A percentile compares a stretch with the other conserved stretches of the same genome.
phyloP scores from a whole-genome alignment of 1,140 invertebrate genomes.

The Trissolcus basalis region DNA sequence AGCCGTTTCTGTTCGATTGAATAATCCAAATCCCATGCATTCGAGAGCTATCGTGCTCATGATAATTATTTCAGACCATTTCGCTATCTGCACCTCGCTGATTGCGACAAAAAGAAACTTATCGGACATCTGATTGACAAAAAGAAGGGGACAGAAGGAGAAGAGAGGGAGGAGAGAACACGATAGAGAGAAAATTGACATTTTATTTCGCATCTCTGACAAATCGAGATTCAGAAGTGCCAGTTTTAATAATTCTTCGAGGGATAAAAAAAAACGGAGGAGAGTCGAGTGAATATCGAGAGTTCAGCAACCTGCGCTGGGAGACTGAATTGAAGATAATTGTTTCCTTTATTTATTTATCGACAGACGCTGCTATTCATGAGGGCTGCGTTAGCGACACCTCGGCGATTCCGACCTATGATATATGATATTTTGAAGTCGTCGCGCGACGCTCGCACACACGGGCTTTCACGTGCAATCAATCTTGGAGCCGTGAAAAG shows the following conservation, averaged over 20 bases:
- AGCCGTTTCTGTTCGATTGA: conserved; percentile 35
- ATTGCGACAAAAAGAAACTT: not conserved
- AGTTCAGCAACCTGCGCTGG: too few species aligned
- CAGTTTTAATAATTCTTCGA: not conserved
- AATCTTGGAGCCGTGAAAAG: conserved; percentile 44
- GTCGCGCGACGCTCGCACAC: conserved; percentile 31
- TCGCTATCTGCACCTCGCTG: not conserved
- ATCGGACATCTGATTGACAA: not conserved
- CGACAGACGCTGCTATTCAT: conserved; percentile 39
- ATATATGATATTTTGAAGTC: conserved; percentile 45
- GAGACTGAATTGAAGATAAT: too few species aligned
- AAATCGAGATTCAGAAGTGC: not conserved
- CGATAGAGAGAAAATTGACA: too few species aligned
- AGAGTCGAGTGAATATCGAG: too few species aligned
- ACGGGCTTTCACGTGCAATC: conserved; percentile 23
- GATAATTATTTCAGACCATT: not conserved
- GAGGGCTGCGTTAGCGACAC: conserved; percentile 48
- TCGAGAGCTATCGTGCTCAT: not conserved
- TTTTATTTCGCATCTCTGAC: not conserved
- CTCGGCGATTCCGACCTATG: conserved; percentile 25
- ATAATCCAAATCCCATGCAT: conserved; percentile 38
- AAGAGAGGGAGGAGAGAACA: too few species aligned
- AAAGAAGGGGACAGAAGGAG: not conserved
- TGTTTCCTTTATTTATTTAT: conserved; percentile 29
- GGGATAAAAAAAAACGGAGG: too few species aligned